Evolutionary conservation across 1,140 invertebrate genomes (phyloP), one percentile per base, ranked within the genome.

Genomic region (Thalassaphorura encarpata): DNA sequence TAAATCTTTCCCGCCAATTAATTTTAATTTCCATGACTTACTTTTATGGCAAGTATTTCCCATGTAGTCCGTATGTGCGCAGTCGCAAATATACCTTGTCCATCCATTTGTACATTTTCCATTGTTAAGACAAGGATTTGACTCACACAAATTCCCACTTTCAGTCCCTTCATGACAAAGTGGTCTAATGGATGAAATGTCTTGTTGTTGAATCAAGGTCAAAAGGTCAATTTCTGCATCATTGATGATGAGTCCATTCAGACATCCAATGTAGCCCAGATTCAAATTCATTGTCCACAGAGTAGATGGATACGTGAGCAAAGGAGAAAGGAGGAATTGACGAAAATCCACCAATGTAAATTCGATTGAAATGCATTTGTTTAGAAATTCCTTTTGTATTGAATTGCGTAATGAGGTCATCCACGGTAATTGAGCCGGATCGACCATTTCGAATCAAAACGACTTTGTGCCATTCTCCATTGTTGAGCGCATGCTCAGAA

Each of bases 51-150:
- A 98, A 2, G 84, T 94, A 0, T 88, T 84, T 36, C 95, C 95
- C 0, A 83, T 87, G 69, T 84, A 97, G 56, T 83, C 77, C 0
- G 94, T 97, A 4, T 79, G 78, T 8, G 88, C 84, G 71, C 95
- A 99, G 72, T 98, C 93, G 71, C 96, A 99, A 42, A 92, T 79
- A 67, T 92, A 93, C 59, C 94, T 78, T 72, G 97, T 96, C 91
- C 94, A 97, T 5, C 93, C 95, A 72, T 97, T 91, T 15, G 80
- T 72, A 72, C 96, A 99, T 27, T 77, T 73, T 26, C 31, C 50
- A 29, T 52, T 40, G 16, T 26, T 41, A 19, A 21, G 15, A 36
- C 52, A 54, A 3, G 59, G 59, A 51, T 57, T 61, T 15, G 56
- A 58, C 16, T 58, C 46, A 50, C 60, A 62, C 19, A 47, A 50